Percentiles rank a stretch among this genome's conserved stretches.
Conservation (phyloP, 37 sponge, comb jelly and placozoan genomes). For the Eunapius fragilis region DNA sequence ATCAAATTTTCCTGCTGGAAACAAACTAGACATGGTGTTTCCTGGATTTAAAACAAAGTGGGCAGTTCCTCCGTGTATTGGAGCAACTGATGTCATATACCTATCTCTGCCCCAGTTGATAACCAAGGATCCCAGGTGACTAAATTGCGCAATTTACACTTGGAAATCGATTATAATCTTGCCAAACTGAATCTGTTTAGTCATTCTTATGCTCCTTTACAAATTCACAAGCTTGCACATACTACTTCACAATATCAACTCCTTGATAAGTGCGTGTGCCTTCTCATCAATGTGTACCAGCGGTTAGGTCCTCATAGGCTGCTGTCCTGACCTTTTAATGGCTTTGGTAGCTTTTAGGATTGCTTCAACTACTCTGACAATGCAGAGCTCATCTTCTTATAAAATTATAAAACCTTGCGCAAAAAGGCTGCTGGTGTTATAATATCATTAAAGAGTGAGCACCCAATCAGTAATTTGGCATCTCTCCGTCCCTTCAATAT, state of each 20-base stretch:
- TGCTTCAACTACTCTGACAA: slow-evolving; percentile 66
- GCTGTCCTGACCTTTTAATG: slow-evolving; percentile 41
- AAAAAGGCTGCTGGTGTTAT: slow-evolving; percentile 47
- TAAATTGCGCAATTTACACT: no score
- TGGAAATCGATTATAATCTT: no score
- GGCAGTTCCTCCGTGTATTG: no score
- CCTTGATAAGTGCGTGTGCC: slow-evolving; percentile 27
- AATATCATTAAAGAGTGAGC: slow-evolving; percentile 72
- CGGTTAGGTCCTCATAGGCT: slow-evolving; percentile 40
- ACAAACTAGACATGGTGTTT: no score
- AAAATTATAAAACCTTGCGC: slow-evolving; percentile 58
- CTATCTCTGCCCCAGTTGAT: no score
- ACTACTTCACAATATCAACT: slow-evolving; percentile 18
- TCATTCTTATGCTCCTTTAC: neutral
- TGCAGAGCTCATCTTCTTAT: slow-evolving; percentile 59
- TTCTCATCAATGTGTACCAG: slow-evolving; percentile 10
- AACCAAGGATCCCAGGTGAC: no score
- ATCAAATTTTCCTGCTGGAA: no score
- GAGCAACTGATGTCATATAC: no score
- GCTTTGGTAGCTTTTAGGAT: slow-evolving; percentile 51
- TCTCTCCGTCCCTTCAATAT: slow-evolving; percentile 50
- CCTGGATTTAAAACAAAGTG: no score
- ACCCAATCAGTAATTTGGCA: slow-evolving; percentile 62
- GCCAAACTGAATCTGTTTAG: slow-evolving; percentile 29
- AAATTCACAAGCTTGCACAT: slow-evolving; percentile 7